Evolutionary conservation across 2,797 vertebrate species (phyloP).

Genomic region (Lacerta viridis): DNA sequence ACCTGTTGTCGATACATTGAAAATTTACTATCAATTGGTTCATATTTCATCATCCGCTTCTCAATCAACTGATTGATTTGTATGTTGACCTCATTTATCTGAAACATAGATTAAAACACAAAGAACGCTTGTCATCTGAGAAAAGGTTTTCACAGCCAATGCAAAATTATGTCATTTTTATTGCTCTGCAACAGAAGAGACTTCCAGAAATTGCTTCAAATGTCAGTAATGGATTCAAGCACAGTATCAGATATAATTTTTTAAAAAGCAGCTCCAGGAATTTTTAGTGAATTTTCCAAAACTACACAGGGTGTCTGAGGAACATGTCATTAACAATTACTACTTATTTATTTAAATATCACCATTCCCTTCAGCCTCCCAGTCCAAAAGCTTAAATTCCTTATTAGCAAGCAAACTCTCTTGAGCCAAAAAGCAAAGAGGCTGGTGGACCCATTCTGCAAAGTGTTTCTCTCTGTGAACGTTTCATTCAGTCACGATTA

Average conservation of each 20-base stretch:
- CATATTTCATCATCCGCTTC: conserved; percentile 93
- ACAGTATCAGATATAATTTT: conserved; percentile 36
- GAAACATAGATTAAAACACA: conserved; percentile 68
- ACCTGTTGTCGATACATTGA: conserved; percentile 96
- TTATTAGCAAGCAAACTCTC: background rate
- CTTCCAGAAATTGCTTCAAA: background rate
- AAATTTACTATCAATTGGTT: conserved; percentile 92
- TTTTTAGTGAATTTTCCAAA: conserved; percentile 53
- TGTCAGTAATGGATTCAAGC: background rate
- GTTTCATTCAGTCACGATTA: too few relatives aligned
- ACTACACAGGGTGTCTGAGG: conserved; percentile 34
- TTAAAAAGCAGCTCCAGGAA: conserved; percentile 47
- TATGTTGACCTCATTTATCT: conserved; percentile 89
- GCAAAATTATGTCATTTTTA: background rate
- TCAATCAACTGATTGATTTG: conserved; percentile 93
- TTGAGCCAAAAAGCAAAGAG: background rate
- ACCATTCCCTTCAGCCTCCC: conserved; percentile 46
- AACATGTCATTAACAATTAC: conserved; percentile 10
- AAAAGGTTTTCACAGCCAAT: background rate
- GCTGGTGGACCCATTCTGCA: background rate
- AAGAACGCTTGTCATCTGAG: conserved; percentile 1
- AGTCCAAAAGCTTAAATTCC: conserved; percentile 51
- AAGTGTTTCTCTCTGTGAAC: background rate
- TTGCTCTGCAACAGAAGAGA: background rate
- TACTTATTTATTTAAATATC: background rate